Evolutionary conservation across 2,797 vertebrate genomes (phyloP).

Genomic region (Eulemur rubriventer): DNA sequence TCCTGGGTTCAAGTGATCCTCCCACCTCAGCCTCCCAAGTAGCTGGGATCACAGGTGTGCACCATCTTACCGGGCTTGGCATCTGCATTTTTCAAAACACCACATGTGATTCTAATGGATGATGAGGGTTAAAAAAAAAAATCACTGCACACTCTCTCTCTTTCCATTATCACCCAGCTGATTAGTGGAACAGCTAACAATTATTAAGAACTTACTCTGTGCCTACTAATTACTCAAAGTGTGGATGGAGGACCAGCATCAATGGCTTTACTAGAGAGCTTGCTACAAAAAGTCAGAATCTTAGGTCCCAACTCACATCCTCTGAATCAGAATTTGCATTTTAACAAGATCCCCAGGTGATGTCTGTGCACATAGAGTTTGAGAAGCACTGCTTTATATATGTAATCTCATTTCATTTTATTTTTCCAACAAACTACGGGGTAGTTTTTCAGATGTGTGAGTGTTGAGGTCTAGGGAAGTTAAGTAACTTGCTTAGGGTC

Average conservation of each 20-base stretch:
- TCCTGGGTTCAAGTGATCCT: not conserved
- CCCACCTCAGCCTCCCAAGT: not conserved
- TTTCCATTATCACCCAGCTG: not conserved
- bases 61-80: not conserved
- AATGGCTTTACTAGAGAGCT: not conserved
- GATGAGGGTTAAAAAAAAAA: not conserved
- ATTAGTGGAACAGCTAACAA: not conserved
- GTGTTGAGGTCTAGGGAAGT: not conserved
- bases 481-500: not conserved
- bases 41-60: not conserved
- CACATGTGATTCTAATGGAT: not conserved
- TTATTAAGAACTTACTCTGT: not conserved
- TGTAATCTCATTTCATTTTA: not conserved
- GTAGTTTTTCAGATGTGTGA: not conserved
- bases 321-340: slow-evolving; percentile 8
- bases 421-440: not conserved
- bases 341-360: not conserved
- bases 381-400: not conserved
- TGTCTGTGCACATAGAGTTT: not conserved
- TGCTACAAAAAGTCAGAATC: not conserved
- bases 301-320: not conserved
- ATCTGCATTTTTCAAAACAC: not conserved
- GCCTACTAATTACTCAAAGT: not conserved
- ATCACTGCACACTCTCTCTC: not conserved
- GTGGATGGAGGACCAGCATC: not conserved